phyloP scores from a whole-genome alignment of 2,888 invertebrate genomes.

The Vanessa cardui region DNA sequence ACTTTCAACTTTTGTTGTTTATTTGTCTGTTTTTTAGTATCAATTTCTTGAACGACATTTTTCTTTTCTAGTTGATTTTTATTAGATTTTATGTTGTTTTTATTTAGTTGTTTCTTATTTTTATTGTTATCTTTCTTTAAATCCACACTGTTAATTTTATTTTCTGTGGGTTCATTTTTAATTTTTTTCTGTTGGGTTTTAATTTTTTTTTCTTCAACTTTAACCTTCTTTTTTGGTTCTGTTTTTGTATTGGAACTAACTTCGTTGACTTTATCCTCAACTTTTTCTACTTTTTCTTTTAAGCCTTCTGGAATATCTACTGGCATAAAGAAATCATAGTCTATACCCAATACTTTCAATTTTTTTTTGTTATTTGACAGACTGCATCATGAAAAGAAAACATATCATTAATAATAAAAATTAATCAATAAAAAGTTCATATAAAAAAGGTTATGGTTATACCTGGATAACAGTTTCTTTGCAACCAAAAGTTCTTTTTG shows the following conservation, averaged over 20 bases:
- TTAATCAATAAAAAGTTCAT: conserved; percentile 16
- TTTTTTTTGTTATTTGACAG: conserved; percentile 73
- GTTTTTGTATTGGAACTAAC: conserved; percentile 21
- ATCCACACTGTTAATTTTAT: conserved; percentile 11
- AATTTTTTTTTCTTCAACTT: conserved; percentile 39
- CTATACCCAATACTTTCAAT: conserved; percentile 74
- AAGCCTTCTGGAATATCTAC: conserved; percentile 72
- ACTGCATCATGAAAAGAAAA: conserved; percentile 52
- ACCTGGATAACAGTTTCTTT: conserved; percentile 65
- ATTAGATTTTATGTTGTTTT: conserved; percentile 31
- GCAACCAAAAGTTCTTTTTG: conserved; percentile 64
- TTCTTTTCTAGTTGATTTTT: conserved; percentile 8
- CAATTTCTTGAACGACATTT: conserved; percentile 6
- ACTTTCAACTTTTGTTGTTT: conserved; percentile 52
- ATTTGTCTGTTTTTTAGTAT: conserved; percentile 52
- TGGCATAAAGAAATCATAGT: conserved; percentile 78
- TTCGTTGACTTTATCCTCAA: conserved; percentile 28
- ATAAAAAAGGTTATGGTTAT: conserved; percentile 36
- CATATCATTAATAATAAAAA: not conserved
- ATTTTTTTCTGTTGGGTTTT: conserved; percentile 35
- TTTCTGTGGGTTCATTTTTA: conserved; percentile 31
- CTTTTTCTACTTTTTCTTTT: conserved; percentile 40
- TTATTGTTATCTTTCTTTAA: conserved; percentile 31
- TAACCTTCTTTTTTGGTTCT: conserved; percentile 40
- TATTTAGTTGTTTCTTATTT: conserved; percentile 19